A percentile compares a stretch with the other conserved stretches of the same genome.
These are phyloP conservation scores for Anoplophora glabripennis DNA, from an alignment of 1,140 invertebrate genomes.

Conservation along the genomic window DNA sequence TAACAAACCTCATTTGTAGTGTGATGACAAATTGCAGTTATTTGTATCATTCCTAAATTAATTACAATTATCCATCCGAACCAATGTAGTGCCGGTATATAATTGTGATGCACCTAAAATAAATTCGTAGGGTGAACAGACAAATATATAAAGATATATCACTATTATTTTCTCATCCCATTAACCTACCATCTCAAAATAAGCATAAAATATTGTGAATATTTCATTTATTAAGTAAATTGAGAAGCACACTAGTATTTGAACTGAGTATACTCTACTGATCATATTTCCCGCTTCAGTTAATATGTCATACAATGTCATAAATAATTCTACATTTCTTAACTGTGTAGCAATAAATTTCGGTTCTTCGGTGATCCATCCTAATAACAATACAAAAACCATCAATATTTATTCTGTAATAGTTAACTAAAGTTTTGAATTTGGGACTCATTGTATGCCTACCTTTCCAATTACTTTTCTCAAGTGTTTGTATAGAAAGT, in stretches of 20 bases:
- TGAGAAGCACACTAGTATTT: constrained; percentile 22
- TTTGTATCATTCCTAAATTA: constrained; percentile 11
- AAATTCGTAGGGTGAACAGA: too few species aligned
- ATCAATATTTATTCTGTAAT: too few species aligned
- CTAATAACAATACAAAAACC: too few species aligned
- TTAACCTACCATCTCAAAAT: constrained; percentile 9
- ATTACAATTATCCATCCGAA: constrained; percentile 11
- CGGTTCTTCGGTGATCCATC: too few species aligned
- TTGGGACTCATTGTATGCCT: too few species aligned
- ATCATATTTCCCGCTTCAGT: constrained; percentile 16
- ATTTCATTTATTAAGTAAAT: constrained; percentile 12
- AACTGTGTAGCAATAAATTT: too few species aligned
- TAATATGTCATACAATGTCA: constrained; percentile 16
- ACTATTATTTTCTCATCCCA: too few species aligned
- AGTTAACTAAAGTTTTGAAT: too few species aligned
- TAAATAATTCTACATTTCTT: too few species aligned
- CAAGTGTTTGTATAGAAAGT: too few species aligned
- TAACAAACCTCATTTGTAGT: constrained; percentile 18
- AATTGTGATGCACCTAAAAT: background rate
- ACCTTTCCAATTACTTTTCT: too few species aligned
- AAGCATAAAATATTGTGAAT: constrained; percentile 19
- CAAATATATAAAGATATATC: too few species aligned
- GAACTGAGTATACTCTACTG: constrained; percentile 16
- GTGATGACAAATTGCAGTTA: constrained; percentile 17
- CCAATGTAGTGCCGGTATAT: constrained; percentile 16